Evolutionary conservation across 2,797 vertebrate species (phyloP).

Genomic region (Microtus obscurus): DNA sequence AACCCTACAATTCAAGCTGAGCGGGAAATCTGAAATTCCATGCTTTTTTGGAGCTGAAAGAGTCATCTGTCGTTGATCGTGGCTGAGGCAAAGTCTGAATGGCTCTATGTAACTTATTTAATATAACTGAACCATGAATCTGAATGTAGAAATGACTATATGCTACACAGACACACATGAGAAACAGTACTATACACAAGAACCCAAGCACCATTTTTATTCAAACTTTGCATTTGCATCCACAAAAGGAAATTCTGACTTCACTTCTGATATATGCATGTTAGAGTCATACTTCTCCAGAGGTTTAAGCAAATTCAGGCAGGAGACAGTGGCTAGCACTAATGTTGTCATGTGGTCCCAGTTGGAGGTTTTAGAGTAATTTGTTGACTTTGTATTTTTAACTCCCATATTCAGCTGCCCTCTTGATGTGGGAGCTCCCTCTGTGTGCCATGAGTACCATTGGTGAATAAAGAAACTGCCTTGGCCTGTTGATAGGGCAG

Average conservation of each 20-base stretch:
- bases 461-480: too few species aligned
- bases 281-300: neutral
- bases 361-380: slow-evolving; percentile 43
- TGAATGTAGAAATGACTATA: slow-evolving; percentile 60
- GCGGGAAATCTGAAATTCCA: neutral
- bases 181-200: slow-evolving; percentile 1
- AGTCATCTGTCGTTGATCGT: slow-evolving; percentile 49
- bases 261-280: neutral
- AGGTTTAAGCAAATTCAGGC: slow-evolving; percentile 40
- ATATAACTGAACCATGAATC: neutral
- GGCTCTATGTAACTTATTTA: slow-evolving; percentile 48
- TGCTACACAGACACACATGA: neutral
- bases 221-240: slow-evolving; percentile 34
- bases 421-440: neutral
- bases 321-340: neutral
- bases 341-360: neutral
- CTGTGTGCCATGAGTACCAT: too few species aligned
- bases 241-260: slow-evolving; percentile 52
- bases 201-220: slow-evolving; percentile 16
- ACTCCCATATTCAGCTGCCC: neutral
- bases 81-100: slow-evolving; percentile 19
- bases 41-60: slow-evolving; percentile 43
- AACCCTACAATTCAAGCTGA: slow-evolving; percentile 40
- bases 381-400: slow-evolving; percentile 45
- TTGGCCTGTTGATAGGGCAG: too few species aligned